Percentiles rank a stretch among this genome's conserved stretches.
Evolutionary conservation across 1,140 invertebrate genomes (phyloP).

Genomic region (Popillia japonica): DNA sequence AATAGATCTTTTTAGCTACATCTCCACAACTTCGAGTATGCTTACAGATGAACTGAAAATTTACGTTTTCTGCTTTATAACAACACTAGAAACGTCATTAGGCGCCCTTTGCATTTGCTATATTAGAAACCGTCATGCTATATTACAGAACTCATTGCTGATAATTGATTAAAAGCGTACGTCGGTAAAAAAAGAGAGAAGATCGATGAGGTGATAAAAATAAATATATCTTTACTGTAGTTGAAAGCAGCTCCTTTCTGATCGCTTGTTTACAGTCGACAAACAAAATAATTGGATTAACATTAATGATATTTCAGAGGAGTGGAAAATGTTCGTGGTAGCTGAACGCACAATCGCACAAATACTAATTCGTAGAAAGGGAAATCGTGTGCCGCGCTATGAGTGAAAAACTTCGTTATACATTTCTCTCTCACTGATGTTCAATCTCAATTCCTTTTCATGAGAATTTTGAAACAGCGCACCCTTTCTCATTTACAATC

Average conservation of each 20-base stretch:
- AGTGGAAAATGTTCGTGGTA: neutral
- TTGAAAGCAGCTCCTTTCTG: neutral
- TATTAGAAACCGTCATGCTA: too few species aligned
- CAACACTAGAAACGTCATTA: too few species aligned
- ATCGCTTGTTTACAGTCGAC: neutral
- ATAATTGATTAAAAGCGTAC: too few species aligned
- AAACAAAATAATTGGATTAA: conserved; percentile 25
- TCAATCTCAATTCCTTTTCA: conserved; percentile 1
- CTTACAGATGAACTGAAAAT: too few species aligned
- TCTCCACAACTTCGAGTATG: too few species aligned
- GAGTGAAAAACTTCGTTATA: neutral
- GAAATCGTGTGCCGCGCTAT: conserved; percentile 1
- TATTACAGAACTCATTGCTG: too few species aligned
- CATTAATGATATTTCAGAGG: conserved; percentile 14
- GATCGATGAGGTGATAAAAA: too few species aligned
- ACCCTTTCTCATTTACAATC: neutral
- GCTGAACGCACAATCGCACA: conserved; percentile 4
- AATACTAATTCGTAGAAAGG: conserved; percentile 16
- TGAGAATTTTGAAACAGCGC: neutral
- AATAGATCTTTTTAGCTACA: too few species aligned
- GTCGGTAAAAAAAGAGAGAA: too few species aligned
- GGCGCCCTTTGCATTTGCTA: too few species aligned
- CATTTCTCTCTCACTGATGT: neutral
- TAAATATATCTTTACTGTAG: too few species aligned
- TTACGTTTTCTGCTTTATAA: too few species aligned